Conservation (phyloP, 2,113 vertebrate species). For the Edolisoma coerulescens region DNA sequence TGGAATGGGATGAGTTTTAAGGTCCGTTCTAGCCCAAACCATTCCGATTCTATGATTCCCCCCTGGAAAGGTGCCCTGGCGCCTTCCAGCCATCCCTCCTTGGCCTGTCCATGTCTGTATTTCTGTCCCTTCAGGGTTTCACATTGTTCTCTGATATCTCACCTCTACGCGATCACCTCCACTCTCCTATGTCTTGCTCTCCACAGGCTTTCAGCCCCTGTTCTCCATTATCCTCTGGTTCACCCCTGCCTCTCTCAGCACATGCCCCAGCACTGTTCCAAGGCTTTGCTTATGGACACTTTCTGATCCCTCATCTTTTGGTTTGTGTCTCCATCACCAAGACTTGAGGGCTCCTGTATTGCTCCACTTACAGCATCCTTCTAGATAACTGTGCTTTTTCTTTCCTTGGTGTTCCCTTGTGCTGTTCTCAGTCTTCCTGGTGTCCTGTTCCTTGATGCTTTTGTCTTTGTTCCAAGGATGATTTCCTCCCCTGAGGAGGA, state of each 20-base stretch:
- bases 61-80: rapidly evolving
- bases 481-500: not conserved
- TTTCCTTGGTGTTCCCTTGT: not conserved
- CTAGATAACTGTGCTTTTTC: not conserved
- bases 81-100: not conserved
- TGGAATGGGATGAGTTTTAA: not conserved
- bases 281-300: not conserved
- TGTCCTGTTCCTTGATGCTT: not conserved
- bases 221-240: not conserved
- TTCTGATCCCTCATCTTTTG: not conserved
- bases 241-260: not conserved
- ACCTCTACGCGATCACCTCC: rapidly evolving
- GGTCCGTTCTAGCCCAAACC: not conserved
- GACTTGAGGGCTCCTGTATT: not conserved
- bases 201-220: not conserved
- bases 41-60: rapidly evolving
- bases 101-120: not conserved
- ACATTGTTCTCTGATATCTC: rapidly evolving
- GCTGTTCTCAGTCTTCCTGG: not conserved
- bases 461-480: not conserved
- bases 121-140: rapidly evolving
- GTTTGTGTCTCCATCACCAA: not conserved
- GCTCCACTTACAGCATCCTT: not conserved
- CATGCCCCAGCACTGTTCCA: no score
- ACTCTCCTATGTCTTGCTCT: not conserved